Conservation (phyloP, 1,140 invertebrate species). For the Papilio dardanus region DNA sequence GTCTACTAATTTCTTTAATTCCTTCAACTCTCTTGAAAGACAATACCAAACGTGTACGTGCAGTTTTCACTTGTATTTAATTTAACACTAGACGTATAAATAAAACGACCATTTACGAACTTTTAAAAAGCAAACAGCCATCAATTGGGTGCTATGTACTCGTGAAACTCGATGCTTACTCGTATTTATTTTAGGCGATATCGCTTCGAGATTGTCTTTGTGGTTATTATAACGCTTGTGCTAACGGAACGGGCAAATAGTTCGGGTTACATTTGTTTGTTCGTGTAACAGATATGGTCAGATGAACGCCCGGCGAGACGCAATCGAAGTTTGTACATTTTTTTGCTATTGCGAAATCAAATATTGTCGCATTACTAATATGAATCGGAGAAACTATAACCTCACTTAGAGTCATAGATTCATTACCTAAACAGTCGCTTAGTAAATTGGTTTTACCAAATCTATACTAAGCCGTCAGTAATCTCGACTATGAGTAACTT, state of each 20-base stretch:
- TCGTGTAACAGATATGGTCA: constrained; percentile 31
- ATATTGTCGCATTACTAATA: constrained; percentile 5
- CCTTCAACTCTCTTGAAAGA: too few relatives aligned
- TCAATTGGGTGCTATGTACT: constrained; percentile 7
- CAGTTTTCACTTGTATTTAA: neutral
- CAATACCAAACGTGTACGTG: neutral
- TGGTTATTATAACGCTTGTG: constrained; percentile 26
- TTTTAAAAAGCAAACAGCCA: constrained; percentile 18
- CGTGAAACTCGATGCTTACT: constrained; percentile 27
- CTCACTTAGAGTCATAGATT: neutral
- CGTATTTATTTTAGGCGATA: constrained; percentile 31
- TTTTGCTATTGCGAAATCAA: constrained; percentile 32
- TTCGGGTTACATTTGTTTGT: constrained; percentile 36
- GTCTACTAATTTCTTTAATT: too few relatives aligned
- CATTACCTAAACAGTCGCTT: too few relatives aligned
- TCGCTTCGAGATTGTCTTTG: constrained; percentile 30
- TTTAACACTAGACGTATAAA: neutral
- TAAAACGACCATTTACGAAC: neutral
- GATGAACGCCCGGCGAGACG: constrained; percentile 28
- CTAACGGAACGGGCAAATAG: constrained; percentile 34
- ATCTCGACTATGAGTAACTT: too few relatives aligned
- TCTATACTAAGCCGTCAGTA: too few relatives aligned
- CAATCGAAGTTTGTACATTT: constrained; percentile 19
- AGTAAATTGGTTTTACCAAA: too few relatives aligned
- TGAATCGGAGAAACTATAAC: neutral